Evolutionary conservation across 2,113 vertebrate genomes (phyloP), one percentile per base, ranked within the genome.

Genomic region (Oncorhynchus masou): DNA sequence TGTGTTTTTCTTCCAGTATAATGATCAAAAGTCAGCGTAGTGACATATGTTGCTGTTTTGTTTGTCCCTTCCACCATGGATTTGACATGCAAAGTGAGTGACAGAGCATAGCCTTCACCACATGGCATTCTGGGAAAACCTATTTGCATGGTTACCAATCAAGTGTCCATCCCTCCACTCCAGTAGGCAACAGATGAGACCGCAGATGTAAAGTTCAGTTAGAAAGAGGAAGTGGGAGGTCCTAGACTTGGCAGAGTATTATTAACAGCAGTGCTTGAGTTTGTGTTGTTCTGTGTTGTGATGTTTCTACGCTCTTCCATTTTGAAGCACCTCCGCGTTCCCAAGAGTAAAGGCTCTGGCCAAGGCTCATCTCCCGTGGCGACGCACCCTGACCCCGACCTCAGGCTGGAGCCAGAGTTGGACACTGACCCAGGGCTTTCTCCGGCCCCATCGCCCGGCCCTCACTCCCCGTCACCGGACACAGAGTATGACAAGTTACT

Each of bases 401-500:
- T 22, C 66, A 86, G 77, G 9, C 45, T 24, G 39, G n/a, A 13
- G 1, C 22, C 9, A 13, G 75, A 87, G 27, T 22, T 2, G 0
- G 65, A 79, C 34, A 60, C 54, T 5, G 81, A 71, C 34, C 24
- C 72, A 70, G 60, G 74, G 31, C 24, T 70, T 70, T 57, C 66
- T 12, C 77, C 82, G 45, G 73, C 69, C 1, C 79, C 78, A 4
- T 39, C 84, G 4, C 78, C 73, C 74, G 82, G 83, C 45, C 88
- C 90, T 7, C 83, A 87, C 69, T 93, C 92, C 1, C 91, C 91
- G 2, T 93, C 92, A 49, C 92, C 92, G 24, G 93, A 95, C 70
- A 90, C 93, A 8, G 93, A 95, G 71, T 95, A 94, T 68, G 94
- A 94, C 88, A 94, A 94, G 87, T 90, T 94, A 19, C 82, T 92